Evolutionary conservation across 2,113 vertebrate species (phyloP).

Genomic region (Corvus moneduloides): DNA sequence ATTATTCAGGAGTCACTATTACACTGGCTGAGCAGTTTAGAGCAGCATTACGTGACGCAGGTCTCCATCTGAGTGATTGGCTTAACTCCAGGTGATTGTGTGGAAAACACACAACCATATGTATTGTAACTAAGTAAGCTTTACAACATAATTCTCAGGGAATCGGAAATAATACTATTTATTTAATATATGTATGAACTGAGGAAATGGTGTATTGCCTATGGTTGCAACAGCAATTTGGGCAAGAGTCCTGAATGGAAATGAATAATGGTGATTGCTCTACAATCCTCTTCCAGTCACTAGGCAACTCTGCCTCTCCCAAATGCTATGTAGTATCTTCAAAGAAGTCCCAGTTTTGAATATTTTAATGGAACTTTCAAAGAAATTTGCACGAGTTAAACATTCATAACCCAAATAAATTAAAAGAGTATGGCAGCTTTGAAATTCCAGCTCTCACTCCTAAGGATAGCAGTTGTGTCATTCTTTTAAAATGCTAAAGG

Average conservation of each 20-base stretch:
- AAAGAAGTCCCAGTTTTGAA: background rate
- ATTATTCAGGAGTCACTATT: background rate
- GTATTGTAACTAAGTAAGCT: background rate
- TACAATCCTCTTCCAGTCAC: background rate
- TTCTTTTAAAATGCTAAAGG: background rate
- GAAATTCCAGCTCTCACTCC: background rate
- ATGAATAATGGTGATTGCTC: background rate
- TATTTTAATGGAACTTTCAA: constrained; percentile 8
- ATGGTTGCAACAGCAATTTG: background rate
- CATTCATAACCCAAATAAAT: constrained; percentile 9
- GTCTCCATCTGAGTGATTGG: background rate
- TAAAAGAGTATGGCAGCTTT: background rate
- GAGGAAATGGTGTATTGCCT: background rate
- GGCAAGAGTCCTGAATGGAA: background rate
- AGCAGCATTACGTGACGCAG: background rate
- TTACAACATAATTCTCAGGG: background rate
- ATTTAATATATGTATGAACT: background rate
- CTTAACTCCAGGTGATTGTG: background rate
- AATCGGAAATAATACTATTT: background rate
- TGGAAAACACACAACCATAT: background rate
- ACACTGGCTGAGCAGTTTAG: background rate
- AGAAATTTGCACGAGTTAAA: background rate
- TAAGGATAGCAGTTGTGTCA: background rate
- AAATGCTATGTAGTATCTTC: background rate
- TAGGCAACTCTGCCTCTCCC: background rate